Evolutionary conservation across 2,113 vertebrate species (phyloP), one percentile per base, ranked within the genome.

Genomic region (Gallinago media): DNA sequence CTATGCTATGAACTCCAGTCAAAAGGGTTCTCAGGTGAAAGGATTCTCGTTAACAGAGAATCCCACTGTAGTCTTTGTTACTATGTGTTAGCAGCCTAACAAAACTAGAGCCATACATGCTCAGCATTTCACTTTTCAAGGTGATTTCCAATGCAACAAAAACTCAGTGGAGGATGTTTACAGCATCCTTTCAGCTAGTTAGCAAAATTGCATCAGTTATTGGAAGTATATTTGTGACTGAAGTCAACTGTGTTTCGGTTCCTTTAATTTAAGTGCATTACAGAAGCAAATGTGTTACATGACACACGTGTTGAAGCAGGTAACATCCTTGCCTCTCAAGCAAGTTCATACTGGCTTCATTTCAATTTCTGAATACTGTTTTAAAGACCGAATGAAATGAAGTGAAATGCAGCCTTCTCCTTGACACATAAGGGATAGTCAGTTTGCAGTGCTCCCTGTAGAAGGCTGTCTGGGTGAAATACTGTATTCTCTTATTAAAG

Each of bases 321-420:
- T 88, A 76, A 91, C 82, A 77, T 62, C 59, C 38, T 68, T 92
- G 32, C 31, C 47, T 92, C 94, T 95, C 36, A 34, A 88, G 74
- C 20, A 50, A 17, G 38, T 59, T 77, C 84, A n/a, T 46, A 82
- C 23, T 87, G 46, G 32, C 50, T 89, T 82, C 46, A 59, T 61
- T 94, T 80, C 29, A 78, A 47, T 86, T 81, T 63, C 15, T 74
- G 23, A 59, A 15, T 71, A 40, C 36, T 77, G n/a, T 67, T 88
- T 59, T 78, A 65, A 84, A 75, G 34, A 8, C 27, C 3, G 2
- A 52, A 26, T 71, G 31, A 84, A 78, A 40, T 9, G 26, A 4
- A 8, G 36, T 84, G 77, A 85, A 63, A 61, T 21, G 46, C 36
- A 66, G 21, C 71, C 76, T 94, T 63, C 29, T 75, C 11, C 27